Evolutionary conservation across 1,140 invertebrate species (phyloP).

Genomic region (Eurosta solidaginis): DNA sequence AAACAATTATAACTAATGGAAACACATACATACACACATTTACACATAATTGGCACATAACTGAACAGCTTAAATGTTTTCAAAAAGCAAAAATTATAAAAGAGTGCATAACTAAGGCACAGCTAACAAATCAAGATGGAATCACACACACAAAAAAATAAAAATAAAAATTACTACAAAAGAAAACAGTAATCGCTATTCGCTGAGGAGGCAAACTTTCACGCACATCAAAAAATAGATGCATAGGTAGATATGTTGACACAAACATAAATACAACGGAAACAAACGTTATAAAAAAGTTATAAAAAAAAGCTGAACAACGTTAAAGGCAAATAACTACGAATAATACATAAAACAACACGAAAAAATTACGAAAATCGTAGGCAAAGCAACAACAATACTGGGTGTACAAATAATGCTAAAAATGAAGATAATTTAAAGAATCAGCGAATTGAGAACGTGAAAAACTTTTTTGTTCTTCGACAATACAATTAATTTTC

Average conservation of each 20-base stretch:
- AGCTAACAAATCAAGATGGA: neutral
- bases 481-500: conserved; percentile 8
- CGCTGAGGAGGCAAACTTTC: neutral
- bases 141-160: too few relatives aligned
- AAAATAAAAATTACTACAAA: neutral
- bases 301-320: neutral
- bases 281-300: neutral
- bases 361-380: neutral
- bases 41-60: neutral
- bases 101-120: neutral
- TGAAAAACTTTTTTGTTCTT: neutral
- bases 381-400: neutral
- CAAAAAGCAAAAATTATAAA: neutral
- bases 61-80: neutral
- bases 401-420: neutral
- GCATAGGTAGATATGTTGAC: neutral
- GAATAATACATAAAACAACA: neutral
- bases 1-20: too few relatives aligned
- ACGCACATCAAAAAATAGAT: neutral
- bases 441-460: neutral
- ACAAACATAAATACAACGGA: neutral
- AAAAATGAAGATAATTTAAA: neutral
- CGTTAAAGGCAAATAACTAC: neutral
- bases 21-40: too few relatives aligned
- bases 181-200: neutral